A percentile compares a stretch with the other conserved stretches of the same genome.
These are phyloP conservation scores for Oreochromis spilurus DNA, from an alignment of 2,113 vertebrate species.

Conservation along the genomic window DNA sequence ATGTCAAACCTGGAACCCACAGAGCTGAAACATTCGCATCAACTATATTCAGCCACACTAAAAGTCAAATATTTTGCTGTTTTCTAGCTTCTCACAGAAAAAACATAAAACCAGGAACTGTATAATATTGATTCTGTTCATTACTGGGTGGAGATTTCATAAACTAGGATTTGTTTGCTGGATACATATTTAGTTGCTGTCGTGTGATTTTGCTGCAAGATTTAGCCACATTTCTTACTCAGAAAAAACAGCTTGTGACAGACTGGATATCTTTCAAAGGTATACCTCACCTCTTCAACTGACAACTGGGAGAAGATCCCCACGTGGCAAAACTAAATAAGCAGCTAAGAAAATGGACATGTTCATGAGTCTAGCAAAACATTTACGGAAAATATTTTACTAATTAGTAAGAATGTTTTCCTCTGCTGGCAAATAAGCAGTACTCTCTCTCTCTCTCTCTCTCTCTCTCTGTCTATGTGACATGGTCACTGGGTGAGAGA, in stretches of 20 bases:
- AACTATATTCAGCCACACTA: not conserved
- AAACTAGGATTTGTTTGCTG: not conserved
- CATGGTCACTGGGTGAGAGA: not conserved
- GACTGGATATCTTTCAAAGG: not conserved
- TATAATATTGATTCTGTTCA: not conserved
- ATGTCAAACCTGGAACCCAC: not conserved
- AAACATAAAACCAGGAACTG: not conserved
- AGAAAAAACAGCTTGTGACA: not conserved
- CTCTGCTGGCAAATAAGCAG: not conserved
- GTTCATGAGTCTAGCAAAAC: too few species aligned
- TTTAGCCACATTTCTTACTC: not conserved
- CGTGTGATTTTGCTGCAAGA: rapidly evolving
- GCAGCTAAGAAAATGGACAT: too few species aligned
- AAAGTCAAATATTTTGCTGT: not conserved
- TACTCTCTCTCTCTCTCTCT: not conserved
- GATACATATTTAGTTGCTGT: not conserved
- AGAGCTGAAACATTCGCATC: not conserved
- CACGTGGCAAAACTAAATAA: not conserved
- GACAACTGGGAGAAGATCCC: rapidly evolving
- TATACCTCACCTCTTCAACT: not conserved
- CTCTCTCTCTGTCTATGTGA: rapidly evolving
- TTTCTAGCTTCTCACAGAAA: not conserved
- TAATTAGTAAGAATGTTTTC: not conserved
- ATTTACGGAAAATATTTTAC: too few species aligned
- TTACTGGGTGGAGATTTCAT: not conserved